Percentiles rank a stretch among this genome's conserved stretches.
Evolutionary conservation across 2,113 vertebrate genomes (phyloP).

Genomic region (Madoqua kirkii): DNA sequence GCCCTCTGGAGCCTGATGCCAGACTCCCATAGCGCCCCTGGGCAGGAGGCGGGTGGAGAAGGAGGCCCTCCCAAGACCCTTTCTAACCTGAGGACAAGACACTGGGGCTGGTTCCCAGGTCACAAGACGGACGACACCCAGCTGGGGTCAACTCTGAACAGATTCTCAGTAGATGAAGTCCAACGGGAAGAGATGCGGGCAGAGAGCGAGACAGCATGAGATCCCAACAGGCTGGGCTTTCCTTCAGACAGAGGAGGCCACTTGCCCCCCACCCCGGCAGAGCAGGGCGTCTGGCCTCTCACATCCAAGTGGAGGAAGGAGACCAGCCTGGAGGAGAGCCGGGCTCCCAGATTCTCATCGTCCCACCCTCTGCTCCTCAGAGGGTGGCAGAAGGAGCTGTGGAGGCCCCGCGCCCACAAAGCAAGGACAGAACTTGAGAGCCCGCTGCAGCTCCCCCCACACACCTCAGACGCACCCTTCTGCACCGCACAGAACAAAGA

Average conservation of each 20-base stretch:
- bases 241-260: background rate
- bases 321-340: accelerated
- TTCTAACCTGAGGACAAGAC: background rate
- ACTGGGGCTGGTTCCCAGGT: background rate
- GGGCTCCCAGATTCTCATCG: background rate
- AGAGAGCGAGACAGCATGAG: background rate
- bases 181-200: accelerated
- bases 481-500: background rate
- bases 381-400: background rate
- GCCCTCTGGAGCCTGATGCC: background rate
- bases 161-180: too few species aligned
- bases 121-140: accelerated
- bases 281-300: background rate
- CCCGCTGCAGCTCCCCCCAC: background rate
- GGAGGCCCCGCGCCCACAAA: accelerated
- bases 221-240: background rate
- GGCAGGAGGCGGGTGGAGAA: background rate
- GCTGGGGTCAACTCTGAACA: background rate
- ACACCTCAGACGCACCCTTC: background rate
- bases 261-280: accelerated
- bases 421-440: background rate
- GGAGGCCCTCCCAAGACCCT: background rate
- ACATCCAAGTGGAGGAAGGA: background rate
- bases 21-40: background rate
- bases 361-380: background rate